Evolutionary conservation across 2,797 vertebrate genomes (phyloP).

Genomic region (Sorex maritimensis): DNA sequence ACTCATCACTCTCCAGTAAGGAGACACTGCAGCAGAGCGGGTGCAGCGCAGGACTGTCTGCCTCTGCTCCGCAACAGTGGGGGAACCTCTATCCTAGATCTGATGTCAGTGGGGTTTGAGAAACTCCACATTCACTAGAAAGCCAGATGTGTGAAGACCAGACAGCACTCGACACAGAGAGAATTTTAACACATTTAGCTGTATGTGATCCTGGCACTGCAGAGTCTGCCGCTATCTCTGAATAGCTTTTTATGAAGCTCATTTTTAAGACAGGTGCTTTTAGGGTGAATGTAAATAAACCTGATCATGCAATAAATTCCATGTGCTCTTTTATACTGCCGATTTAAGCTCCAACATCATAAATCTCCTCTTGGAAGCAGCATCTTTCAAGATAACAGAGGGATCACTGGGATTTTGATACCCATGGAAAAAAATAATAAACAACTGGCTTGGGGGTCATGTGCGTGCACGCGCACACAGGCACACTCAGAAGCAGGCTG

Average conservation of each 20-base stretch:
- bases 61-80: too few species aligned
- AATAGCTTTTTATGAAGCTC: conserved; percentile 77
- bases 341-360: conserved; percentile 66
- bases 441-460: neutral
- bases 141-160: neutral
- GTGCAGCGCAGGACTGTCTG: neutral
- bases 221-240: conserved; percentile 65
- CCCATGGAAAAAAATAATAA: conserved; percentile 53
- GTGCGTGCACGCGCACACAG: too few species aligned
- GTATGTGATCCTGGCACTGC: conserved; percentile 40
- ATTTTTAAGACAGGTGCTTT: conserved; percentile 78
- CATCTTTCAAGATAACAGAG: conserved; percentile 58
- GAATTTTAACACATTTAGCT: conserved; percentile 55
- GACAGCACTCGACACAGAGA: neutral
- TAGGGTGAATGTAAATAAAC: conserved; percentile 67
- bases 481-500: neutral
- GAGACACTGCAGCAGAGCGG: conserved; percentile 16
- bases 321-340: conserved; percentile 69
- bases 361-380: conserved; percentile 67
- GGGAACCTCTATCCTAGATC: neutral
- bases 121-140: neutral
- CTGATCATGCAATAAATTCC: conserved; percentile 67
- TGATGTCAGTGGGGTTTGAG: neutral
- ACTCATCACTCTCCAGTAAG: neutral
- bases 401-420: conserved; percentile 44